Evolutionary conservation across 2,888 invertebrate species (phyloP).

Genomic region (Pandemis heparana): DNA sequence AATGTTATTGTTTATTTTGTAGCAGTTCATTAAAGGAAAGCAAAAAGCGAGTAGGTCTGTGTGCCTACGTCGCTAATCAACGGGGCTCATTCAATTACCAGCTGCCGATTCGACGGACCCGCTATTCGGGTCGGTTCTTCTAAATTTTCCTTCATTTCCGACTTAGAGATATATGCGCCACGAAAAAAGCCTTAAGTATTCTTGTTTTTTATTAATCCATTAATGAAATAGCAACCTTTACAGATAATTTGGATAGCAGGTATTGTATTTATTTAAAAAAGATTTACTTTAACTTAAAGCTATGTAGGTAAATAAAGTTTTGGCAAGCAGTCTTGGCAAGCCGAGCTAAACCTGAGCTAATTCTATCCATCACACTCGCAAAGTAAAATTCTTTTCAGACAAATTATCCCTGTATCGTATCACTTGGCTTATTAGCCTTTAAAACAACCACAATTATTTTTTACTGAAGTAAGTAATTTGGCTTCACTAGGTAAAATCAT

Average conservation of each 20-base stretch:
- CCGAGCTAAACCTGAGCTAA: slow-evolving; percentile 28
- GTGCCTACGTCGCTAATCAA: slow-evolving; percentile 50
- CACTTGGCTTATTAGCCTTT: background rate
- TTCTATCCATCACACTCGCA: slow-evolving; percentile 36
- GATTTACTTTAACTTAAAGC: slow-evolving; percentile 1
- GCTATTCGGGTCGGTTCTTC: slow-evolving; percentile 44
- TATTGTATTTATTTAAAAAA: background rate
- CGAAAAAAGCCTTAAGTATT: background rate
- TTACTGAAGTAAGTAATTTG: background rate
- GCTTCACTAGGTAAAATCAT: background rate
- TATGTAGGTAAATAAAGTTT: slow-evolving; percentile 27
- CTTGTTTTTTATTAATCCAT: background rate
- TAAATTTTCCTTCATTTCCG: slow-evolving; percentile 15
- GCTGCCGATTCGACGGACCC: slow-evolving; percentile 48
- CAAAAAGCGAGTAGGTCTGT: slow-evolving; percentile 19
- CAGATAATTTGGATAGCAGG: background rate
- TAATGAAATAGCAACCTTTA: background rate
- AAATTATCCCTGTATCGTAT: background rate
- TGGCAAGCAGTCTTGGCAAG: slow-evolving; percentile 34
- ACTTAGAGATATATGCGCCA: background rate
- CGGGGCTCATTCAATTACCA: slow-evolving; percentile 51
- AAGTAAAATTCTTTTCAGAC: slow-evolving; percentile 8
- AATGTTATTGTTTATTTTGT: slow-evolving; percentile 10
- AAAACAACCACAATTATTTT: background rate
- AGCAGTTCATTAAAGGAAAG: slow-evolving; percentile 20